Evolutionary conservation across 1,140 invertebrate genomes (phyloP), one percentile per base, ranked within the genome.

Genomic region (Leucophenga varia): DNA sequence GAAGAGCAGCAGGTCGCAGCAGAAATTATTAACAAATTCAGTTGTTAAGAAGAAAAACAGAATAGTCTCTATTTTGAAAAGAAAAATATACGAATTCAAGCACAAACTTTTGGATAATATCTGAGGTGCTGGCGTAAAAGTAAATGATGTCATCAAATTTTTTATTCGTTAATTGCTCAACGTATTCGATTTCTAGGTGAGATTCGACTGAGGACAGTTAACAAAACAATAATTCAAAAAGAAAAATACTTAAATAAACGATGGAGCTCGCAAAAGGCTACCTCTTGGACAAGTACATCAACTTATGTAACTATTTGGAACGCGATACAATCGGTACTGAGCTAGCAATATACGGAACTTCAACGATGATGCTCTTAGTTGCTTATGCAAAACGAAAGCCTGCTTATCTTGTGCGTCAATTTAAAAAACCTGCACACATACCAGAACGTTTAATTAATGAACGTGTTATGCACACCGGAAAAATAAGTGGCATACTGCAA

Each of bases 231-330:
- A 25, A 22, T 36, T 36, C 10, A 45, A 45, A 25, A 12, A 17
- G 22, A 21, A 21, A n/a, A 25, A 32, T 19, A 10, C 32, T 3
- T 28, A 17, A 16, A 9, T 37, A 40, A 32, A 17, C 20, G 18
- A 65, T 65, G 59, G 59, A 69, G 13, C 17, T 47, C 2, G 39
- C 47, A 16, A 68, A 53, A 49, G 52, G 30, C 16, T 55, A 44
- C 12, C 20, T 69, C 14, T 35, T 40, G 45, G 59, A 59, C 25
- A 72, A 69, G 43, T 72, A 69, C 43, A 42, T 61, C 14, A 49
- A 47, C 49, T 72, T 72, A 65, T 72, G 69, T 65, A 72, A 72
- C 51, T 63, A 65, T 31, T 39, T 72, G 68, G 69, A 72, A 36
- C 61, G 54, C 7, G 68, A 72, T 38, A 72, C 69, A 12, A 30